Percentiles rank a stretch among this genome's conserved stretches.
Conservation (phyloP, 2,113 vertebrate species). For the Ophthalmolycus amberensis region DNA sequence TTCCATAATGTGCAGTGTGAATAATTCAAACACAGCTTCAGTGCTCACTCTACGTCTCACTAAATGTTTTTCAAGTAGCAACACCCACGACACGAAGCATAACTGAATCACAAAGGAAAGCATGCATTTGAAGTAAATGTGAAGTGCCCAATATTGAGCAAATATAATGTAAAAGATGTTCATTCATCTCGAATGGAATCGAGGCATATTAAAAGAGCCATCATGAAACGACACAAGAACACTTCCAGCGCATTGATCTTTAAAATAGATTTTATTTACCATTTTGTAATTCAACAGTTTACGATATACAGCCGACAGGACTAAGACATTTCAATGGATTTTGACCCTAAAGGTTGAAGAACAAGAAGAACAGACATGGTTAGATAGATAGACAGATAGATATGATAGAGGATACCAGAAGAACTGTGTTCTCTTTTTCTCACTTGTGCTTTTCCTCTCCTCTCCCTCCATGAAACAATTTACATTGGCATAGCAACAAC, state of each 20-base stretch:
- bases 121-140: neutral
- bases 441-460: conserved; percentile 77
- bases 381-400: conserved; percentile 80
- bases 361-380: conserved; percentile 79
- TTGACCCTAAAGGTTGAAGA: conserved; percentile 84
- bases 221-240: neutral
- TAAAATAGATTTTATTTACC: conserved; percentile 89
- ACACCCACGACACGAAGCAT: neutral
- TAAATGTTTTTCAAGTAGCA: neutral
- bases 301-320: conserved; percentile 85
- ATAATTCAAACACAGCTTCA: neutral
- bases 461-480: conserved; percentile 57
- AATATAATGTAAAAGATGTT: neutral
- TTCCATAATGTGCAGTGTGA: neutral
- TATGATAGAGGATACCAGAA: conserved; percentile 76
- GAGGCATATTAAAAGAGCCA: neutral
- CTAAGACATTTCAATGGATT: conserved; percentile 85
- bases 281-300: conserved; percentile 87
- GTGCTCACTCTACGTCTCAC: neutral
- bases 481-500: conserved; percentile 65
- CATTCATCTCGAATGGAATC: neutral
- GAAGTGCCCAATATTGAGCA: neutral
- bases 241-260: conserved; percentile 71
- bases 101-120: neutral
- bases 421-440: conserved; percentile 71